These are phyloP conservation scores for Pseudoatta argentina DNA, from an alignment of 1,140 invertebrate species.

Conservation along the genomic window DNA sequence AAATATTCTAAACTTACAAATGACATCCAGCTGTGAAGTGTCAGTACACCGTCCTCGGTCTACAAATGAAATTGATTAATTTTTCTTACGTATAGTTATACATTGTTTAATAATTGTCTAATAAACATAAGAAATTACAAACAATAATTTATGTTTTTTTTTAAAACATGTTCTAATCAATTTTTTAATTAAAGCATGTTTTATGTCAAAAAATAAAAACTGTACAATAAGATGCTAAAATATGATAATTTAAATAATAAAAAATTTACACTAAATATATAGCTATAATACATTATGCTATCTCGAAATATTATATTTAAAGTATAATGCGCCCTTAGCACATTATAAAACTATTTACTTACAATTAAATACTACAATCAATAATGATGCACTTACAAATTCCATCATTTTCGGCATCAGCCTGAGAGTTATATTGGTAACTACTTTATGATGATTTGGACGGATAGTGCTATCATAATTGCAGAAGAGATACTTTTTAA, in stretches of 20 bases:
- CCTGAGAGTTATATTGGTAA: slow-evolving; percentile 83
- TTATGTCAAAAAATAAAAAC: neutral
- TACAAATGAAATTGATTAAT: slow-evolving; percentile 49
- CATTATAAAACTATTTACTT: neutral
- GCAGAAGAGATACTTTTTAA: slow-evolving; percentile 85
- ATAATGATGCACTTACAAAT: slow-evolving; percentile 84
- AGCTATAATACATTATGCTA: neutral
- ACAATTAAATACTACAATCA: neutral
- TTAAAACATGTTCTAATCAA: neutral
- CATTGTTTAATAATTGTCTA: slow-evolving; percentile 15
- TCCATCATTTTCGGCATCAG: slow-evolving; percentile 86
- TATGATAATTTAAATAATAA: neutral
- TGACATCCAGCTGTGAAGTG: slow-evolving; percentile 78
- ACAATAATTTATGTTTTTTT: neutral
- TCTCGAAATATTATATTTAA: neutral
- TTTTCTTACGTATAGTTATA: neutral
- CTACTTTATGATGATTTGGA: slow-evolving; percentile 81
- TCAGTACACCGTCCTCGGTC: slow-evolving; percentile 73
- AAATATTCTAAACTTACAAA: slow-evolving; percentile 74
- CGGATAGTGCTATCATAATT: slow-evolving; percentile 86
- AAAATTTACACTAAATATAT: neutral
- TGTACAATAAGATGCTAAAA: neutral
- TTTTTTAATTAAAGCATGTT: neutral
- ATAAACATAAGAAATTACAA: neutral
- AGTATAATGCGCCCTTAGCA: neutral